These are phyloP conservation scores for Popillia japonica DNA, from an alignment of 1,140 invertebrate genomes.

Conservation along the genomic window DNA sequence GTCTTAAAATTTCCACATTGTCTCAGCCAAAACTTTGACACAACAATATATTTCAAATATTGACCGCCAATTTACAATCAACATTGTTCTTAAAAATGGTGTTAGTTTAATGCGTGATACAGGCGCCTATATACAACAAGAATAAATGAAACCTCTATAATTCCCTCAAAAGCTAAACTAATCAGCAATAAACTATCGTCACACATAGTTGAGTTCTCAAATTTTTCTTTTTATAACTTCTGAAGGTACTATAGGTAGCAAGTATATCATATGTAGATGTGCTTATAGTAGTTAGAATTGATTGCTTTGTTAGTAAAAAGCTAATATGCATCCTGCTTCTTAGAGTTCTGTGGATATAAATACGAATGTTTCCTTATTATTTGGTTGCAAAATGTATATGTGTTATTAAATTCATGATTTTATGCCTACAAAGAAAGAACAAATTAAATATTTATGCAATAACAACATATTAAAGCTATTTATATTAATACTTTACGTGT, in stretches of 20 bases:
- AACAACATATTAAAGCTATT: conserved; percentile 21
- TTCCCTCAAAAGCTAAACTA: too few relatives aligned
- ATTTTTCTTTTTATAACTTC: too few relatives aligned
- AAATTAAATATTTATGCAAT: neutral
- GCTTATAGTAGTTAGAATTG: neutral
- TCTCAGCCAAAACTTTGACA: conserved; percentile 34
- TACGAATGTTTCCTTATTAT: too few relatives aligned
- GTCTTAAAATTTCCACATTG: conserved; percentile 29
- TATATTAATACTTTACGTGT: conserved; percentile 24
- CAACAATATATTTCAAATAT: conserved; percentile 38
- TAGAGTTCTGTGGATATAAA: too few relatives aligned
- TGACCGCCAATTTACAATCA: conserved; percentile 48
- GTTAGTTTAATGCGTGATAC: conserved; percentile 29
- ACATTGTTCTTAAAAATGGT: neutral
- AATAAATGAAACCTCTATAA: neutral
- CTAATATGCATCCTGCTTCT: too few relatives aligned
- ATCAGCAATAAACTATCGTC: too few relatives aligned
- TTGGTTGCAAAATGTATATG: too few relatives aligned
- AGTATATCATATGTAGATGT: neutral
- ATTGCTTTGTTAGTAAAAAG: conserved; percentile 13
- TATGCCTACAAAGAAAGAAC: neutral
- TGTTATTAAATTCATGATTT: neutral
- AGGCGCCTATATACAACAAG: conserved; percentile 28
- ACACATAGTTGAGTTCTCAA: too few relatives aligned
- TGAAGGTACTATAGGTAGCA: too few relatives aligned